These are phyloP conservation scores for Baccha elongata DNA, from an alignment of 2,888 invertebrate species.

Conservation along the genomic window DNA sequence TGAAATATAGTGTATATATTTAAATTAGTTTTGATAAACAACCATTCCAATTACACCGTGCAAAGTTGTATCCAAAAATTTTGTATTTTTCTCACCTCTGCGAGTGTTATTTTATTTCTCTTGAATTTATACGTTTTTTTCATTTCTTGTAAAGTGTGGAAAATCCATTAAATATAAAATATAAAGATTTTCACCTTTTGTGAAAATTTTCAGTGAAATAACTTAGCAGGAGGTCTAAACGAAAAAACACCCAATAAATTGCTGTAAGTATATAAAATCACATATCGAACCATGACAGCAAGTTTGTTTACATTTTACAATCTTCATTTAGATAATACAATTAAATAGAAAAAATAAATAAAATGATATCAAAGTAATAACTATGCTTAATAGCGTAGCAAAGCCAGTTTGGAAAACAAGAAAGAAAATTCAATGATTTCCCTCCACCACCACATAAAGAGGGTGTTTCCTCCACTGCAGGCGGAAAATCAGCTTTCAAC, in stretches of 20 bases:
- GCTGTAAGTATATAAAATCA: slow-evolving; percentile 2
- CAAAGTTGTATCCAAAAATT: neutral
- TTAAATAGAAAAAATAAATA: slow-evolving; percentile 25
- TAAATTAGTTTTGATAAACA: no score
- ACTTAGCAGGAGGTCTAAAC: slow-evolving; percentile 3
- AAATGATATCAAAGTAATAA: slow-evolving; percentile 19
- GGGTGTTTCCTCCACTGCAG: neutral
- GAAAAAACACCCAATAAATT: neutral
- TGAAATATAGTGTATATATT: no score
- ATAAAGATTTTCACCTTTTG: neutral
- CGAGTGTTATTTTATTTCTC: neutral
- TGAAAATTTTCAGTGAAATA: neutral
- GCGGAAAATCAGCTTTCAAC: neutral
- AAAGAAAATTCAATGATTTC: neutral
- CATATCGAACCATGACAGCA: neutral
- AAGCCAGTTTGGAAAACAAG: neutral
- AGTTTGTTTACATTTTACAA: slow-evolving; percentile 34
- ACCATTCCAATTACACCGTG: neutral
- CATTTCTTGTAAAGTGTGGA: slow-evolving; percentile 5
- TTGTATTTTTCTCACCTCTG: neutral
- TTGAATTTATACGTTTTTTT: neutral
- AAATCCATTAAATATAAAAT: neutral
- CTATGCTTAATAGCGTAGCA: neutral
- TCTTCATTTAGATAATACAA: slow-evolving; percentile 13
- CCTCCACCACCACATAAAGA: neutral